Conservation (phyloP, 2,888 invertebrate genomes). For the Papilio gigon region DNA sequence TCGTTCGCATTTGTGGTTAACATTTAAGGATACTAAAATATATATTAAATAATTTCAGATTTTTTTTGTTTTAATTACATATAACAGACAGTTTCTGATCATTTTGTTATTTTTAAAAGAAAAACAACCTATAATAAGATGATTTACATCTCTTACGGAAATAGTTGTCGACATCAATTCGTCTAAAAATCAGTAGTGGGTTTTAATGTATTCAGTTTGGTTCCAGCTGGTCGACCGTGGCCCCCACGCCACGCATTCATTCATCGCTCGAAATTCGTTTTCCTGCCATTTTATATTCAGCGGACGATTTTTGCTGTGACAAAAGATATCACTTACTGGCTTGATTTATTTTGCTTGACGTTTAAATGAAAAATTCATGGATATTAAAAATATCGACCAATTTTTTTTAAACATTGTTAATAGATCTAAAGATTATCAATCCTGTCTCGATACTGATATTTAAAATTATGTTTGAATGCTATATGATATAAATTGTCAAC, state of each 20-base stretch:
- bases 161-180: neutral
- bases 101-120: too few species aligned
- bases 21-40: too few species aligned
- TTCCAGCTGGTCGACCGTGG: conserved; percentile 44
- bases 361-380: neutral
- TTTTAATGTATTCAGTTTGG: conserved; percentile 17
- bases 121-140: neutral
- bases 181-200: conserved; percentile 31
- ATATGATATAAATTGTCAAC: neutral
- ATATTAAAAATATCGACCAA: too few species aligned
- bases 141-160: neutral
- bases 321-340: conserved; percentile 4
- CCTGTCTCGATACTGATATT: neutral
- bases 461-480: neutral
- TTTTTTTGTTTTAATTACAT: too few species aligned
- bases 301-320: neutral
- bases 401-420: neutral
- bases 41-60: too few species aligned
- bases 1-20: neutral
- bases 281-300: conserved; percentile 39
- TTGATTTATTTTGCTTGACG: neutral
- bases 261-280: conserved; percentile 45
- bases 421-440: neutral
- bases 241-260: conserved; percentile 46
- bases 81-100: neutral